phyloP scores from a whole-genome alignment of 2,888 invertebrate genomes.

The Poecilus cupreus region DNA sequence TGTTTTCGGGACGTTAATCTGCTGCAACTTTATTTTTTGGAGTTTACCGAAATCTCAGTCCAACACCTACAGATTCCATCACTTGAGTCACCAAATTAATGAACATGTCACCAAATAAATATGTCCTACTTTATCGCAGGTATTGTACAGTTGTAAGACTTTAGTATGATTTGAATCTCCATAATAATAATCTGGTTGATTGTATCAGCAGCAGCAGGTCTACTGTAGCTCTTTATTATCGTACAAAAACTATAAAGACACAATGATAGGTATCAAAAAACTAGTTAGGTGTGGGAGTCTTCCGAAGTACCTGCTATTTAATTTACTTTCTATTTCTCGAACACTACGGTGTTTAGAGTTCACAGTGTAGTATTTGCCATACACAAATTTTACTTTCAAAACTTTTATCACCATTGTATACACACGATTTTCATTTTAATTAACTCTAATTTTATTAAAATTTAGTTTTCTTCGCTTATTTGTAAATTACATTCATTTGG shows the following conservation, averaged over 20 bases:
- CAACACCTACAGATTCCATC: too few species aligned
- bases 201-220: not conserved
- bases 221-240: not conserved
- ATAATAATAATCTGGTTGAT: not conserved
- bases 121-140: too few species aligned
- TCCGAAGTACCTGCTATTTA: not conserved
- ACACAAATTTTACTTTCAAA: constrained; percentile 44
- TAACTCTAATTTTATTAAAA: constrained; percentile 27
- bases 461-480: constrained; percentile 26
- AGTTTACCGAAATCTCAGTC: too few species aligned
- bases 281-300: constrained; percentile 32
- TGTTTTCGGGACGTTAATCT: too few species aligned
- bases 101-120: too few species aligned
- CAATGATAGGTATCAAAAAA: constrained; percentile 27
- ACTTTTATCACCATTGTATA: constrained; percentile 12
- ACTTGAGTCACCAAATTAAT: too few species aligned
- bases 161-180: not conserved
- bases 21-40: too few species aligned
- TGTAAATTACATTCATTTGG: constrained; percentile 24
- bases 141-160: too few species aligned
- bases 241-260: not conserved
- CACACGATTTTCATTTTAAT: constrained; percentile 26
- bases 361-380: not conserved
- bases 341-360: too few species aligned
- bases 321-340: constrained; percentile 39